Conservation (phyloP, 1,140 invertebrate genomes). For the Anoplolepis gracilipes region DNA sequence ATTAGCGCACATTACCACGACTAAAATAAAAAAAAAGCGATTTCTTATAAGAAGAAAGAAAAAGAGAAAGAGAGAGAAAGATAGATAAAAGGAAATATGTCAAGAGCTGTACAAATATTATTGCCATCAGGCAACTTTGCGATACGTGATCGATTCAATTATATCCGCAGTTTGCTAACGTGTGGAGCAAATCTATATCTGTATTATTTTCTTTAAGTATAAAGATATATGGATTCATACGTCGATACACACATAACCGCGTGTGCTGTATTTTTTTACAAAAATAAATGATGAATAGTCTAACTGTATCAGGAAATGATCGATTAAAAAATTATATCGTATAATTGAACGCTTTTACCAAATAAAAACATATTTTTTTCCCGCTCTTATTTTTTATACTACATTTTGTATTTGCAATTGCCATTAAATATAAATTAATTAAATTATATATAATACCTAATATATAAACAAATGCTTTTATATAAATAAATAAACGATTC, state of each 20-base stretch:
- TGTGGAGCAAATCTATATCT: neutral
- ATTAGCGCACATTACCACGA: constrained; percentile 97
- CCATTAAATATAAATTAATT: too few relatives aligned
- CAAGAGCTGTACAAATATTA: constrained; percentile 42
- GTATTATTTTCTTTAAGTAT: neutral
- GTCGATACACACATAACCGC: neutral
- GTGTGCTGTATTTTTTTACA: neutral
- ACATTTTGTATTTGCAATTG: too few relatives aligned
- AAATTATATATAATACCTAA: too few relatives aligned
- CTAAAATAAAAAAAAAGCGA: constrained; percentile 86
- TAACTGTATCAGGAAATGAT: neutral
- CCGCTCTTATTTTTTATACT: neutral
- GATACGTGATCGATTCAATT: neutral
- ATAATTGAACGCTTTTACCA: neutral
- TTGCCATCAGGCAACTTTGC: neutral
- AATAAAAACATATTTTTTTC: neutral
- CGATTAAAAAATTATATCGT: neutral
- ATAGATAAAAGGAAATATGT: neutral
- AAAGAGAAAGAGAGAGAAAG: too few relatives aligned
- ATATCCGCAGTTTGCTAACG: neutral
- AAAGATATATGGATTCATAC: neutral
- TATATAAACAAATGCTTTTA: too few relatives aligned
- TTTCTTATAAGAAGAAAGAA: neutral
- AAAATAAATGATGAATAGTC: neutral
- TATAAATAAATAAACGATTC: too few relatives aligned